Conservation (phyloP, 2,888 invertebrate genomes). For the Oxycera nigricornis region DNA sequence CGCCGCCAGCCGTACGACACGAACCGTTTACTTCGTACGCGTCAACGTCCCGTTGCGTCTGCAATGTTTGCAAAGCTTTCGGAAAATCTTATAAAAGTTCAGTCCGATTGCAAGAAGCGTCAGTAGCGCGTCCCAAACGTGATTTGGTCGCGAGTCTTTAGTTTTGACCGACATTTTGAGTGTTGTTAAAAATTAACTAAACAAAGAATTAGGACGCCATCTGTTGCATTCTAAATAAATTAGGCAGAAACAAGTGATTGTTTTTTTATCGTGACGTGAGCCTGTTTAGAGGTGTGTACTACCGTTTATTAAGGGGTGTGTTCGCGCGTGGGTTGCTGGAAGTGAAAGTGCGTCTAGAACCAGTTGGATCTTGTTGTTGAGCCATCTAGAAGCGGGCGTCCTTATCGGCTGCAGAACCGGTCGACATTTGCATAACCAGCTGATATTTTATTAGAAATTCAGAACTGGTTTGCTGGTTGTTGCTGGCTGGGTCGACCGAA, state of each 20-base stretch:
- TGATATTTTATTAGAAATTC: too few relatives aligned
- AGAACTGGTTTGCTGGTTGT: too few relatives aligned
- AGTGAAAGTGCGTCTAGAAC: conserved; percentile 14
- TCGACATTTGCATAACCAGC: too few relatives aligned
- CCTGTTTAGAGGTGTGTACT: conserved; percentile 26
- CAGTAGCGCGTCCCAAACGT: neutral
- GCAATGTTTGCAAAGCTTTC: neutral
- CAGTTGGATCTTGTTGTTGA: neutral
- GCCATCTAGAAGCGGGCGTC: neutral
- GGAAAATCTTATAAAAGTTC: conserved; percentile 24
- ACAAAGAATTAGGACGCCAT: neutral
- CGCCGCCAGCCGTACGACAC: too few relatives aligned
- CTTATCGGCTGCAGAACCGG: too few relatives aligned
- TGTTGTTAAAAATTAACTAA: neutral
- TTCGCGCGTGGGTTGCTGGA: neutral
- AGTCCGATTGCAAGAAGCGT: neutral
- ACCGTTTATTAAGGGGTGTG: neutral
- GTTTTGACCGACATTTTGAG: neutral
- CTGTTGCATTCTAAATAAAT: too few relatives aligned
- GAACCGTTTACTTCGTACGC: too few relatives aligned
- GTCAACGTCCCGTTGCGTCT: neutral
- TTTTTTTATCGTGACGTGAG: neutral
- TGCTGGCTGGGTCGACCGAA: too few relatives aligned
- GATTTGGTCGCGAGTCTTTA: conserved; percentile 24
- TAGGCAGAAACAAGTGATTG: neutral